These are phyloP conservation scores for Mastomys coucha DNA, from an alignment of 2,113 vertebrate species.

Conservation along the genomic window DNA sequence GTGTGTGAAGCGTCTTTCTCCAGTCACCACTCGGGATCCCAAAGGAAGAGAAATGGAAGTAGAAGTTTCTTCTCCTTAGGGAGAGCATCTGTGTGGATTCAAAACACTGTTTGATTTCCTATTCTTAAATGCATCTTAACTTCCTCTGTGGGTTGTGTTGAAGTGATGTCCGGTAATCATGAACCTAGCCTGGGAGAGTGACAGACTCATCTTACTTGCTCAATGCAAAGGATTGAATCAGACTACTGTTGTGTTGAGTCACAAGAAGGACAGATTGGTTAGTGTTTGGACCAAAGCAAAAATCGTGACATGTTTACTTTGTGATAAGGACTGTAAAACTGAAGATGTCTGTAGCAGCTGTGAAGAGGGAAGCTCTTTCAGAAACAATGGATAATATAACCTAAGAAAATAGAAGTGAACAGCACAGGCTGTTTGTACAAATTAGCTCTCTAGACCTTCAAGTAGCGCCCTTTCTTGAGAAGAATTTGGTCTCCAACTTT, in stretches of 20 bases:
- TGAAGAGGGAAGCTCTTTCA: not conserved
- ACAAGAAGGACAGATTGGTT: not conserved
- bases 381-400: not conserved
- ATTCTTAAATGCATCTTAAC: not conserved
- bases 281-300: conserved; percentile 23
- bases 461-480: not conserved
- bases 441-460: not conserved
- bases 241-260: not conserved
- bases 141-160: not conserved
- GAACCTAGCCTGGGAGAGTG: not conserved
- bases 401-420: conserved; percentile 14
- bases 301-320: conserved; percentile 9
- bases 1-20: not conserved
- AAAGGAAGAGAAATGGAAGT: not conserved
- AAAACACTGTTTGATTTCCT: not conserved
- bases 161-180: not conserved
- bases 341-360: not conserved
- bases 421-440: conserved; percentile 14
- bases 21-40: too few species aligned
- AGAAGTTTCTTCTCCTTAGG: not conserved
- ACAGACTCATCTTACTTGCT: conserved; percentile 29
- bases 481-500: not conserved
- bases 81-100: not conserved
- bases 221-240: not conserved
- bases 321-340: not conserved